Conservation (phyloP, 2,888 invertebrate species). For the Papilio gigon region DNA sequence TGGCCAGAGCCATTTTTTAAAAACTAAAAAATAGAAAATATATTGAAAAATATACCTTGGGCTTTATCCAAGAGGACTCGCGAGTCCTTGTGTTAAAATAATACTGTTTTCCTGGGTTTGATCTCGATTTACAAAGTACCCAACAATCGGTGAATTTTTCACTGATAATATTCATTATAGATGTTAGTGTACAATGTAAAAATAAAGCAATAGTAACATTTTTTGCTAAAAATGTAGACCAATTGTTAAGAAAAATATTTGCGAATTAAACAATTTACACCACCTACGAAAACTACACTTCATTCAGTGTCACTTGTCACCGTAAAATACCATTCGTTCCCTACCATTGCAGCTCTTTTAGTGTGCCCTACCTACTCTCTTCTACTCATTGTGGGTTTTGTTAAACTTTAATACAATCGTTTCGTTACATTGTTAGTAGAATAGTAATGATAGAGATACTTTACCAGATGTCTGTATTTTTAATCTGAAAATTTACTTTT, state of each 20-base stretch:
- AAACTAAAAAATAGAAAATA: slow-evolving; percentile 40
- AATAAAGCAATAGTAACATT: slow-evolving; percentile 20
- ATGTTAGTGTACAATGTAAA: slow-evolving; percentile 14
- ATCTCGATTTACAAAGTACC: slow-evolving; percentile 74
- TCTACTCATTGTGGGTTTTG: too few relatives aligned
- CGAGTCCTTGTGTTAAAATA: slow-evolving; percentile 77
- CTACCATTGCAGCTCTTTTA: too few relatives aligned
- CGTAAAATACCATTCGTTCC: too few relatives aligned
- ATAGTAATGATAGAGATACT: too few relatives aligned
- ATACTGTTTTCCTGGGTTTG: slow-evolving; percentile 73
- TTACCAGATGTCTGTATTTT: background rate
- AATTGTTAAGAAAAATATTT: slow-evolving; percentile 16
- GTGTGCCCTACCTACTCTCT: too few relatives aligned
- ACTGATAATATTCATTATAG: slow-evolving; percentile 65
- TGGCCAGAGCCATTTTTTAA: slow-evolving; percentile 14
- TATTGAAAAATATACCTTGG: slow-evolving; percentile 69
- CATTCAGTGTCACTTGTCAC: background rate
- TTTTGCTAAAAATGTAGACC: background rate
- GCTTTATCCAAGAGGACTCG: slow-evolving; percentile 75
- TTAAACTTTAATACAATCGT: too few relatives aligned
- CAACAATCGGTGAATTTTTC: slow-evolving; percentile 77
- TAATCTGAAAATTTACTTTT: background rate
- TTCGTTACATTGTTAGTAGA: too few relatives aligned
- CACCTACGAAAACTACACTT: background rate
- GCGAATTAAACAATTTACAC: slow-evolving; percentile 14